Evolutionary conservation across 2,888 invertebrate species (phyloP).

Genomic region (Hirtodrosophila alboralis): DNA sequence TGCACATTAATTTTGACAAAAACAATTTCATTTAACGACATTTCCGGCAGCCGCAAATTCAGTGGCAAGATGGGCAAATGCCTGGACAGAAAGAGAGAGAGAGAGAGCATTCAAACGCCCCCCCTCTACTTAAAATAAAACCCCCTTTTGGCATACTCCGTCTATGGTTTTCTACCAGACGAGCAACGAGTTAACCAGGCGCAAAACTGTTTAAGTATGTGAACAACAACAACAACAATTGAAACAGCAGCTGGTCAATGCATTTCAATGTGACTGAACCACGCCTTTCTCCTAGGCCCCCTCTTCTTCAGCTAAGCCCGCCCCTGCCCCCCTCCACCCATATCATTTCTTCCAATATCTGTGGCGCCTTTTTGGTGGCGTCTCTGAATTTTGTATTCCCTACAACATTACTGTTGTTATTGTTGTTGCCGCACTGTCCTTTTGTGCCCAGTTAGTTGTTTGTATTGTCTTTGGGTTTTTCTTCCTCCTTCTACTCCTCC

Average conservation of each 20-base stretch:
- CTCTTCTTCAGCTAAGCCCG: no score
- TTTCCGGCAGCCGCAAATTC: conserved; percentile 59
- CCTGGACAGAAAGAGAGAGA: no score
- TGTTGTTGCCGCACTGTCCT: no score
- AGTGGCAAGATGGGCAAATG: no score
- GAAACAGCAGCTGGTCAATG: conserved; percentile 55
- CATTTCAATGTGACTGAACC: conserved; percentile 50
- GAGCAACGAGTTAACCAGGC: conserved; percentile 67
- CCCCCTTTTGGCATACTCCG: neutral
- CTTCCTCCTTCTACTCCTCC: no score
- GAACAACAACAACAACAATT: conserved; percentile 19
- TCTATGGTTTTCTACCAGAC: conserved; percentile 1
- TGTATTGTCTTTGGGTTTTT: conserved; percentile 62
- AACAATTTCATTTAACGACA: conserved; percentile 73
- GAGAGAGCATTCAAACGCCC: conserved; percentile 26
- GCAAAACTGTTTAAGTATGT: conserved; percentile 70
- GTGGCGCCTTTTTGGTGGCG: neutral
- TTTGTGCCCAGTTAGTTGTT: conserved; percentile 44
- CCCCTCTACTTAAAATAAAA: neutral
- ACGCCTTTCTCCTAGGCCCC: conserved; percentile 13
- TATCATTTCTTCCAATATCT: neutral
- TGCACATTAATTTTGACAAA: conserved; percentile 73
- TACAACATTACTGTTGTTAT: no score
- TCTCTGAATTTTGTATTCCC: no score
- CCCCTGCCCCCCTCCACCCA: neutral